Evolutionary conservation across 2,797 vertebrate species (phyloP), one percentile per base, ranked within the genome.

Genomic region (Premnoplex brunnescens): DNA sequence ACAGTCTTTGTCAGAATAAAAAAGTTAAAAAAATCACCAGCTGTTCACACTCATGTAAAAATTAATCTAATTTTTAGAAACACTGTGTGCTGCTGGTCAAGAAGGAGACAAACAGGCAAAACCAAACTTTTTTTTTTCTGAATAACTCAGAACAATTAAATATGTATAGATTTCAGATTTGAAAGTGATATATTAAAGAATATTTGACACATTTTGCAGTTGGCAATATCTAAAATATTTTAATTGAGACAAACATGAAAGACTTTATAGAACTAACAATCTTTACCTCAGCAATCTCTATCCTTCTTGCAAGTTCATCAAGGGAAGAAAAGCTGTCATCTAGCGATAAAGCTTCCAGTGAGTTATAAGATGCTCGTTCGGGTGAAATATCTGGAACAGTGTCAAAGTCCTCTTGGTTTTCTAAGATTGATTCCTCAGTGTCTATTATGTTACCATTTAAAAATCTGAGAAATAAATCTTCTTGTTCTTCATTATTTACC

Each of bases 281-380:
- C 75, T 98, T 98, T 97, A 99, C 99, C 99, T 99, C 99, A 71
- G 99, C 98, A 88, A 98, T 97, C 96, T 98, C 96, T 96, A 99
- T 99, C 92, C 98, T 98, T 91, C 98, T 99, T 93, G 98, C 98
- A 95, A 99, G 98, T 91, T 99, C 99, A 93, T 99, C 99, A 71
- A 98, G 98, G 60, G 99, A 99, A 86, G 98, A 98, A 82, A 98
- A 98, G 64, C 98, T 97, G 10, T 99, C 98, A 75, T 99, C 98
- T 22, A 98, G 97, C 91, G 98, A 95, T 90, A 97, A 97, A 90
- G 97, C 98, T 94, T 99, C 98, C 80, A 98, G 97, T 32, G 98
- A 98, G 67, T 86, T 97, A 26, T 96, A 98, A 72, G 98, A 98
- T 1, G 93, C 97, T 95, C 85, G 97, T 46, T 98, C 98, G 0